phyloP scores from a whole-genome alignment of 2,113 vertebrate species.

The Ptilorrhoa leucosticta region DNA sequence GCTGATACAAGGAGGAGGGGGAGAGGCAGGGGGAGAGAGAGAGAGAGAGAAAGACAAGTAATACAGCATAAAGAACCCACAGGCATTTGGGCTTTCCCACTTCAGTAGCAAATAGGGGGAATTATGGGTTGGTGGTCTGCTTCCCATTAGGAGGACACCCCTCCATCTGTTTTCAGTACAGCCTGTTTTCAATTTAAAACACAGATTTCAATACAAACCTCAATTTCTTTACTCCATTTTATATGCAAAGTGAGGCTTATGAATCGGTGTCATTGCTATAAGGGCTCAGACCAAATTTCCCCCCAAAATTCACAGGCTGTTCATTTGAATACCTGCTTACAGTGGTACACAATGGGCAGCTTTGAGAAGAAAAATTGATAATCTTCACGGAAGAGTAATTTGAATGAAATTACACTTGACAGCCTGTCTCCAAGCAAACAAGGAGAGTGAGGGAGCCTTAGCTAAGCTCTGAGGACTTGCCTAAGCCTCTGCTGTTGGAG shows the following conservation, averaged over 20 bases:
- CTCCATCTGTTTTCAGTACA: constrained; percentile 77
- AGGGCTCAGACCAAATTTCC: constrained; percentile 68
- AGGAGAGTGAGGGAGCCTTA: constrained; percentile 73
- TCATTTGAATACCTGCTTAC: constrained; percentile 83
- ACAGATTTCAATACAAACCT: constrained; percentile 71
- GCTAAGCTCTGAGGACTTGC: constrained; percentile 77
- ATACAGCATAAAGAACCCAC: constrained; percentile 74
- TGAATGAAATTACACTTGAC: constrained; percentile 95
- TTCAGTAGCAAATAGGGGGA: constrained; percentile 75
- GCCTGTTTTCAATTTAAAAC: constrained; percentile 71
- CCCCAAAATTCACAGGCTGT: constrained; percentile 70
- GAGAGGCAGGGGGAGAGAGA: neutral
- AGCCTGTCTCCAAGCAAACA: constrained; percentile 82
- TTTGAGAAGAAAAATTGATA: constrained; percentile 88
- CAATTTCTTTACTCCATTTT: constrained; percentile 68
- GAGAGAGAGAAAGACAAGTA: constrained; percentile 58
- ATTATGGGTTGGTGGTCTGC: constrained; percentile 72
- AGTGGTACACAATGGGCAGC: constrained; percentile 84
- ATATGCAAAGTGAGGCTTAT: constrained; percentile 63
- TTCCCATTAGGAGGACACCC: constrained; percentile 72
- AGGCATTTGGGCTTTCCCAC: constrained; percentile 82
- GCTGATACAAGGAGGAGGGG: constrained; percentile 18
- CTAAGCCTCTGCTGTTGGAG: constrained; percentile 75
- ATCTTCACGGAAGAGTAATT: constrained; percentile 83
- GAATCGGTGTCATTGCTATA: constrained; percentile 45